Base-by-base conservation (phyloP, 2,797 vertebrate species). In the Scolopax rusticola region DNA sequence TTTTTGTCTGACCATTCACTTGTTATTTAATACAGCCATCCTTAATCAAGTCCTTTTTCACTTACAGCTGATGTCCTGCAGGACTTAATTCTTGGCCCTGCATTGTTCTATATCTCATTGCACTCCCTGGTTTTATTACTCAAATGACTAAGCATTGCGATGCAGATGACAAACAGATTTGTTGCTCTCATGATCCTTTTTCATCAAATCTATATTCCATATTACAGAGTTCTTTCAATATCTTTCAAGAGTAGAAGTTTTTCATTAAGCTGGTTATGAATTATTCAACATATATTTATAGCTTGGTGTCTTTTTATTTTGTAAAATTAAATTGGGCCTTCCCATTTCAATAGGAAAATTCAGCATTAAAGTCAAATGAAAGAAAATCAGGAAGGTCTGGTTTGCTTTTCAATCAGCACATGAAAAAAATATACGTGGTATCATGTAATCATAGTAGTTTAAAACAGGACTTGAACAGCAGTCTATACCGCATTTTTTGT, bases 181-280 rank as follows among this genome's bases (percentile, higher is more conserved):
- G 86, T 74, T 54, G 14, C 92, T 84, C 70, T 57, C 12, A 60
- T 67, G 54, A 69, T 63, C 36, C 4, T 8, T 75, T 57, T 51
- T 69, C 6, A 3, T 87, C 54, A 89, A 92, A 96, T 95, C 51
- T 95, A n/a, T 94, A 87, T 90, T 95, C 88, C 90, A 85, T 90
- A 77, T 51, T 69, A 69, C 30, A 56, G 45, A 84, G 25, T 45
- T 77, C 63, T 87, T 87, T 67, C 67, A 93, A 3, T 67, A 79
- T 63, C 15, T 60, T 92, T 80, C n/a, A 70, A 47, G 59, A 91
- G 24, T 82, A 51, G 77, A 95, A 75, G 33, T 14, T 90, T 89
- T 79, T 87, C 41, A 87, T 16, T 65, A 87, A 63, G 16, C 43
- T 57, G 8, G 56, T 83, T 80, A n/a, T 51, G 60, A 89, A 89